Evolutionary conservation across 2,888 invertebrate genomes (phyloP), one percentile per base, ranked within the genome.

Genomic region (Acanthosepion lycidas): DNA sequence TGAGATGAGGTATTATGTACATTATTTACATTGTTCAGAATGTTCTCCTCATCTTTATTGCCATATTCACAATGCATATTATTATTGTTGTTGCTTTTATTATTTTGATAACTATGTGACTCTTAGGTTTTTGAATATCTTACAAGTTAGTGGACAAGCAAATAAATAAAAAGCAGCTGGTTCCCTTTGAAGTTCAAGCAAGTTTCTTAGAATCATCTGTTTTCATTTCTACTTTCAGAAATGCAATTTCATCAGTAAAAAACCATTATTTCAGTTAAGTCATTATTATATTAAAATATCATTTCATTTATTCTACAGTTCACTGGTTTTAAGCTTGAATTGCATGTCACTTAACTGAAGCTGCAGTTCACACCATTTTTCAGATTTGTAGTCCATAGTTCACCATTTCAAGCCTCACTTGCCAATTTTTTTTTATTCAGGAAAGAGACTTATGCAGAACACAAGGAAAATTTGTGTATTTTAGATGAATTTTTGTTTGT

Each of bases 331-430:
- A 9, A 78, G n/a, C 8, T 78, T 78, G 78, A 78, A 78, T 78
- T 28, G 78, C 78, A 78, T 78, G 78, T 78, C 78, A 78, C 78
- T 18, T 59, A 18, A 18, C n/a, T 78, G 78, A 8, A 78, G 28
- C n/a, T 78, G n/a, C 28, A 28, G 18, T 78, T 78, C 78, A 33
- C 33, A 78, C 78, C n/a, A 78, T 78, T 78, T 78, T 78, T 23
- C 20, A 59, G 20, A 20, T 59, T 59, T 59, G 2, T 59, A 23
- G 55, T 59, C 49, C 92, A 95, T 94, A 95, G 94, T 78, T 78
- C 78, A 78, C 78, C 78, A 94, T 94, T 94, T 93, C 94, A 91
- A 18, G n/a, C 26, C 9, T 64, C 93, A 59, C 26, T 23, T 28
- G 28, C 53, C 9, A n/a, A 48, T 53, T 49, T 92, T 55, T 51